Evolutionary conservation across 2,888 invertebrate genomes (phyloP).

Genomic region (Plagiodera versicolora): DNA sequence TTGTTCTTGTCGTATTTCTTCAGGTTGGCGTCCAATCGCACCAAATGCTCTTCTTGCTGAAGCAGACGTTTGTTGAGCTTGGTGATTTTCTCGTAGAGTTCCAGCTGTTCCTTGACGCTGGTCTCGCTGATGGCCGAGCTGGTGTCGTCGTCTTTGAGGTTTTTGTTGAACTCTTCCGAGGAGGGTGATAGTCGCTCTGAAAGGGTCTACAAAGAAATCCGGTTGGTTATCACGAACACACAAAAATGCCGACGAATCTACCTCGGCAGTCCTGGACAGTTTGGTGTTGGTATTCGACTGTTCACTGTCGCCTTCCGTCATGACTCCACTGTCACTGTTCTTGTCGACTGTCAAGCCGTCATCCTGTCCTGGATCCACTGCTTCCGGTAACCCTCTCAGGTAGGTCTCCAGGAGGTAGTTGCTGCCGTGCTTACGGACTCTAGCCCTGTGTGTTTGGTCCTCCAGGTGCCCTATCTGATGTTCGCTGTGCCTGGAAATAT

Average conservation of each 20-base stretch:
- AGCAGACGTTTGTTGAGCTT: conserved; percentile 73
- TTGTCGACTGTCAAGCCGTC: conserved; percentile 59
- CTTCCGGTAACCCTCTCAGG: conserved; percentile 61
- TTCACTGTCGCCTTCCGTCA: conserved; percentile 66
- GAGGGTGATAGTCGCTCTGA: conserved; percentile 52
- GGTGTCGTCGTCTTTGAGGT: conserved; percentile 50
- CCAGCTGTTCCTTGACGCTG: conserved; percentile 65
- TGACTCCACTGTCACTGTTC: conserved; percentile 72
- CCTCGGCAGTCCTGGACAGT: conserved; percentile 46
- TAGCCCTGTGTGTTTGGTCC: conserved; percentile 73
- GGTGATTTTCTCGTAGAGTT: conserved; percentile 72
- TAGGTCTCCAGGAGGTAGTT: conserved; percentile 81
- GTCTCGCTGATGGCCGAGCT: conserved; percentile 59
- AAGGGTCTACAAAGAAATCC: conserved; percentile 39
- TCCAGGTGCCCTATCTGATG: conserved; percentile 77
- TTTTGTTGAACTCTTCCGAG: conserved; percentile 50
- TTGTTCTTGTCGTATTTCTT: conserved; percentile 54
- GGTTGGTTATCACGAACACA: no score
- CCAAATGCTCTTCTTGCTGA: conserved; percentile 72
- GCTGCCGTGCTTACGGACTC: conserved; percentile 75
- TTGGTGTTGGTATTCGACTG: conserved; percentile 49
- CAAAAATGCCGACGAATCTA: no score
- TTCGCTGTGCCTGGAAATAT: conserved; percentile 57
- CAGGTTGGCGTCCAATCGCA: conserved; percentile 62
- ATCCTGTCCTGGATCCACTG: conserved; percentile 50